These are phyloP conservation scores for Cyclophora punctaria DNA, from an alignment of 2,888 invertebrate genomes.

Conservation along the genomic window DNA sequence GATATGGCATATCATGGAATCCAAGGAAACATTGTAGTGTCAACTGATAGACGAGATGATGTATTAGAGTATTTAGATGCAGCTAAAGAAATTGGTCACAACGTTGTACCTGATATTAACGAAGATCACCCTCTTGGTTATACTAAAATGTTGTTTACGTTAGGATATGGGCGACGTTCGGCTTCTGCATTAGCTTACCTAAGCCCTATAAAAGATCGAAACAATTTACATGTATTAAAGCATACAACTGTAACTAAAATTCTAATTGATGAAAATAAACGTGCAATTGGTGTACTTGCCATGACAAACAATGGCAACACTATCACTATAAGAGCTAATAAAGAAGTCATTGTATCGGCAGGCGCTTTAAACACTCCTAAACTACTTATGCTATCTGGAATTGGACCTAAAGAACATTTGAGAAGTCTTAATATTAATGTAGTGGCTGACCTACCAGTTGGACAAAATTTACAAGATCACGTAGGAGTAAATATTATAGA, in stretches of 20 bases:
- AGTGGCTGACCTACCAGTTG: constrained; percentile 54
- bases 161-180: constrained; percentile 47
- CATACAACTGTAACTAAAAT: constrained; percentile 61
- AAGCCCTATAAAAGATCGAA: constrained; percentile 27
- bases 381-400: constrained; percentile 61
- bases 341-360: constrained; percentile 61
- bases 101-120: constrained; percentile 39
- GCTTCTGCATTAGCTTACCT: constrained; percentile 67
- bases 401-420: constrained; percentile 54
- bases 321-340: constrained; percentile 32
- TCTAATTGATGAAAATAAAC: constrained; percentile 58
- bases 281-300: constrained; percentile 53
- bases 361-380: constrained; percentile 63
- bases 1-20: constrained; percentile 37
- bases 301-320: constrained; percentile 26
- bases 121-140: constrained; percentile 55
- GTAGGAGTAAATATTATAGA: constrained; percentile 29
- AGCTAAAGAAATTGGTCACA: constrained; percentile 52
- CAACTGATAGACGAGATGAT: constrained; percentile 18
- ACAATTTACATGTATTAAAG: constrained; percentile 48
- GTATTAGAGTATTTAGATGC: constrained; percentile 31
- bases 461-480: constrained; percentile 61
- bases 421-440: constrained; percentile 36
- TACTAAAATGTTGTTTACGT: constrained; percentile 52
- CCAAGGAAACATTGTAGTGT: constrained; percentile 52